Conservation (phyloP, 2,113 vertebrate genomes). For the Suricata suricatta region DNA sequence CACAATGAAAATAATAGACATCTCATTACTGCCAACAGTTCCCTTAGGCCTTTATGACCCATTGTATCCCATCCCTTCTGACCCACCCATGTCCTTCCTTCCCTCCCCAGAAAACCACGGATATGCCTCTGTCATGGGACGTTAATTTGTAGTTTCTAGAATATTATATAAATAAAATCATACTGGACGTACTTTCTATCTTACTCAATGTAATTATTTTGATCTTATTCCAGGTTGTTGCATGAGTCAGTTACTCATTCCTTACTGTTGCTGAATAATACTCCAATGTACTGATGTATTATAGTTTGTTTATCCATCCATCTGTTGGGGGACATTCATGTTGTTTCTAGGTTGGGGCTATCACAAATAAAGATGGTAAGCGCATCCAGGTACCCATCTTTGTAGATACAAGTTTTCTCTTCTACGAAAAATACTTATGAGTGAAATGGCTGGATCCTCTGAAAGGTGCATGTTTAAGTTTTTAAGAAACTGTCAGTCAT, state of each 20-base stretch:
- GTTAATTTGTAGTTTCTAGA: not conserved
- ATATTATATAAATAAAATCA: not conserved
- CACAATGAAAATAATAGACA: not conserved
- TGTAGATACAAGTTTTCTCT: not conserved
- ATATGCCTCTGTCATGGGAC: not conserved
- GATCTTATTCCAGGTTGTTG: not conserved
- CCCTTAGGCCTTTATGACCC: fast-evolving
- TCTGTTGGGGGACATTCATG: not conserved
- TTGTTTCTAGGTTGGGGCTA: not conserved
- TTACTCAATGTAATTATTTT: not conserved
- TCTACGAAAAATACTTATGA: not conserved
- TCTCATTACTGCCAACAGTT: not conserved
- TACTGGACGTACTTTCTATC: not conserved
- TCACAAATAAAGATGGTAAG: not conserved
- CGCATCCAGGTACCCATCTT: not conserved
- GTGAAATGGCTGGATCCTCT: not conserved
- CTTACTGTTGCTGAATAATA: not conserved
- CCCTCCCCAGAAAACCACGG: not conserved
- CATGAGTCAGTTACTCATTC: not conserved
- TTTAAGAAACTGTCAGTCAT: not conserved
- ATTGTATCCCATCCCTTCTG: not conserved
- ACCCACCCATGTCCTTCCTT: fast-evolving
- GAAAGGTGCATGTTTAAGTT: not conserved
- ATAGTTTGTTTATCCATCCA: not conserved
- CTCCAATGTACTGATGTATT: not conserved